A percentile compares a stretch with the other conserved stretches of the same genome.
Evolutionary conservation across 1,140 invertebrate genomes (phyloP).

Genomic region (Neodiprion fabricii): DNA sequence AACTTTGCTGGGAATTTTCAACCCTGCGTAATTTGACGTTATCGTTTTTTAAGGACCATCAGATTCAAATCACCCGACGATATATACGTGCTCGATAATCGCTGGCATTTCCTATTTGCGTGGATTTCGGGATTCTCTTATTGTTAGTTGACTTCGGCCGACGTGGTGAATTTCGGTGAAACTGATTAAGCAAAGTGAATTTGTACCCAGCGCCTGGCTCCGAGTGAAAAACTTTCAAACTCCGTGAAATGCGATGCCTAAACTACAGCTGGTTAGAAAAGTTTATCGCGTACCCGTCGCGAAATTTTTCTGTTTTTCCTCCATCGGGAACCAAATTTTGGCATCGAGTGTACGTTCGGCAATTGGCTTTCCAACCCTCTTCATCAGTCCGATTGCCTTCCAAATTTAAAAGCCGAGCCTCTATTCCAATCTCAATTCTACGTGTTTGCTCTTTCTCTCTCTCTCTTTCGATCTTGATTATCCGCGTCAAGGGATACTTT

Average conservation of each 20-base stretch:
- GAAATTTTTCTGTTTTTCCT: background rate
- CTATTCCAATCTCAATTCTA: slow-evolving; percentile 11
- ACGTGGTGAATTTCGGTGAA: background rate
- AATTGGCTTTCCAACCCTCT: slow-evolving; percentile 2
- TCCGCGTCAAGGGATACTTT: background rate
- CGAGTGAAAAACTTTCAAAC: background rate
- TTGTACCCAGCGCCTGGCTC: background rate
- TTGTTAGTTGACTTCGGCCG: background rate
- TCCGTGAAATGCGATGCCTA: background rate
- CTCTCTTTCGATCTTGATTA: background rate
- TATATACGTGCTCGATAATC: background rate
- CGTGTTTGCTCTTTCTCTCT: slow-evolving; percentile 3
- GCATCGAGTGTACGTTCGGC: background rate
- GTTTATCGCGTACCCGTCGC: background rate
- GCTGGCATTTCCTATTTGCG: background rate
- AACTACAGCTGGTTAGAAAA: background rate
- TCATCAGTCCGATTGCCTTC: slow-evolving; percentile 2
- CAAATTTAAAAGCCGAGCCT: slow-evolving; percentile 6
- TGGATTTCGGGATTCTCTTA: background rate
- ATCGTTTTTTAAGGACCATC: too few relatives aligned
- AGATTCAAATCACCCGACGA: too few relatives aligned
- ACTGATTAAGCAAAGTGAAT: background rate
- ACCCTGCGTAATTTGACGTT: too few relatives aligned
- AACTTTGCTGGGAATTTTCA: too few relatives aligned
- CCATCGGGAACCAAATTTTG: background rate